Percentiles rank a stretch among this genome's conserved stretches.
phyloP scores from a whole-genome alignment of 2,113 vertebrate genomes.

The Myrmecophaga tridactyla region DNA sequence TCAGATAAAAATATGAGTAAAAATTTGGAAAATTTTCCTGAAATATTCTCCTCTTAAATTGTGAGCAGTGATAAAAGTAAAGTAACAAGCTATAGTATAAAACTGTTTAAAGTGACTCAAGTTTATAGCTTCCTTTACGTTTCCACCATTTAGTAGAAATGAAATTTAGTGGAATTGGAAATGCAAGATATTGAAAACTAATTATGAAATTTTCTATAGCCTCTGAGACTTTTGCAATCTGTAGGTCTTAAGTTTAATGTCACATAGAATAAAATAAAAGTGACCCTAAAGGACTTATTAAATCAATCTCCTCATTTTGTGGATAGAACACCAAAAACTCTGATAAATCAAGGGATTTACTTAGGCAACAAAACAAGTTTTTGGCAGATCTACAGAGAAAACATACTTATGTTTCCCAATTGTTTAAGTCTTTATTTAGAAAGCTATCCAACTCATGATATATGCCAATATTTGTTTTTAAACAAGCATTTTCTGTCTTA shows the following conservation, averaged over 20 bases:
- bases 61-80: neutral
- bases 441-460: neutral
- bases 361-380: neutral
- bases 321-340: neutral
- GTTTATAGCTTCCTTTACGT: neutral
- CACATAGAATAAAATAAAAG: neutral
- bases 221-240: neutral
- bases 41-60: neutral
- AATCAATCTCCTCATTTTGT: neutral
- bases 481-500: neutral
- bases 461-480: neutral
- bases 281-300: neutral
- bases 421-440: slow-evolving; percentile 2
- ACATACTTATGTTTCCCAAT: neutral
- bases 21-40: neutral
- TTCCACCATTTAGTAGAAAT: neutral
- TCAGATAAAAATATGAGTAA: neutral
- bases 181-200: neutral
- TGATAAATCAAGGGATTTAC: neutral
- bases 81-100: neutral
- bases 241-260: neutral
- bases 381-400: neutral
- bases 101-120: neutral
- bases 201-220: neutral
- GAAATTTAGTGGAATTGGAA: neutral